Percentiles rank a stretch among this genome's conserved stretches.
These are phyloP conservation scores for Drosophila murphyi DNA, from an alignment of 1,140 invertebrate species.

Conservation along the genomic window DNA sequence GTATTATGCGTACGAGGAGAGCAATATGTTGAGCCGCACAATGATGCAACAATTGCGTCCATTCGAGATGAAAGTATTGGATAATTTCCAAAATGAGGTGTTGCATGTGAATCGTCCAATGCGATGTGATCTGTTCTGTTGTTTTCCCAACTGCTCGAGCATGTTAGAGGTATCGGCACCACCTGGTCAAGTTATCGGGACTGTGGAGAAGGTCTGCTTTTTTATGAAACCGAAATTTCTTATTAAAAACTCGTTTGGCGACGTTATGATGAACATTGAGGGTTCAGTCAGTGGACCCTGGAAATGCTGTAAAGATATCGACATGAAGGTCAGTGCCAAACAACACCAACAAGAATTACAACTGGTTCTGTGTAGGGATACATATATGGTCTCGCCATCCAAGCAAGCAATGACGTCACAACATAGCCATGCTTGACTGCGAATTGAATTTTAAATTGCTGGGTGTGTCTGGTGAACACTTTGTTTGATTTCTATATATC, in stretches of 20 bases:
- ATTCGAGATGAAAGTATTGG: conserved; percentile 94
- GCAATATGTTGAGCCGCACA: conserved; percentile 89
- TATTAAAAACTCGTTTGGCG: conserved; percentile 88
- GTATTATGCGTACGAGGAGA: conserved; percentile 93
- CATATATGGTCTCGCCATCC: conserved; percentile 23
- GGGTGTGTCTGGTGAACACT: conserved; percentile 31
- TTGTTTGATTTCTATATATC: conserved; percentile 22
- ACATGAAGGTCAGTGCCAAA: conserved; percentile 63
- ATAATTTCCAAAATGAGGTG: conserved; percentile 91
- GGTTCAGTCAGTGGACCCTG: conserved; percentile 88
- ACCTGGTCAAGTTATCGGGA: conserved; percentile 87
- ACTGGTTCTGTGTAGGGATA: background rate
- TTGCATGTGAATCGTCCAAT: conserved; percentile 89
- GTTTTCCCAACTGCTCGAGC: conserved; percentile 93
- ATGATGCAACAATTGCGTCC: conserved; percentile 85
- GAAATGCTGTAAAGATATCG: conserved; percentile 88
- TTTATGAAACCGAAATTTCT: conserved; percentile 88
- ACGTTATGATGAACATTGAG: conserved; percentile 88
- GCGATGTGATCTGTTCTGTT: conserved; percentile 89
- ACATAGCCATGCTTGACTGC: conserved; percentile 48
- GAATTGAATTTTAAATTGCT: conserved; percentile 42
- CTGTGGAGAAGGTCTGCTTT: conserved; percentile 90
- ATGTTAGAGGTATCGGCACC: conserved; percentile 86
- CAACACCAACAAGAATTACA: conserved; percentile 45
- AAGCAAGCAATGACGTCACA: conserved; percentile 54